Evolutionary conservation across 37 sponge, comb jelly and placozoan species (phyloP), one percentile per base, ranked within the genome.

Genomic region (Theonella swinhoei): DNA sequence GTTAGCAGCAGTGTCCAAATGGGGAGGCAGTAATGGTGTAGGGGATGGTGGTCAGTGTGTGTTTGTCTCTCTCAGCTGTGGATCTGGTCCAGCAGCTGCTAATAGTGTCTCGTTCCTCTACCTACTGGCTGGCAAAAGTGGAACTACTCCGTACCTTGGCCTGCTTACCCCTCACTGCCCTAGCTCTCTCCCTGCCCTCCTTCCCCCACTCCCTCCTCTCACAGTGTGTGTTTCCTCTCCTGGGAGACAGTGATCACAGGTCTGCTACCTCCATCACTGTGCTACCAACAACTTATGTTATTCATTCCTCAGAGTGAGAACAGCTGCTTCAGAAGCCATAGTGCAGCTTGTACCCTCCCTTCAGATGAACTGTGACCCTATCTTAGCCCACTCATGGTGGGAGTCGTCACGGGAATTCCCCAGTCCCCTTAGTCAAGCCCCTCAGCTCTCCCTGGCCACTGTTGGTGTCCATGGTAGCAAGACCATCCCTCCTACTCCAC

Each of bases 51-150:
- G n/a, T n/a, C n/a, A n/a, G n/a, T n/a, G n/a, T n/a, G n/a, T n/a
- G n/a, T n/a, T n/a, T n/a, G n/a, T n/a, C n/a, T 47, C 54, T 14
- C 54, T 47, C 54, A 47, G 54, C 54, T 47, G 54, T 47, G 54
- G 54, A 47, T 7, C 14, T 47, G 54, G 54, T 47, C 11, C 11
- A 47, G 54, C 54, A 7, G 7, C 54, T 47, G 54, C 14, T 47
- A 47, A 14, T 14, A 17, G 54, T 14, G 7, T 7, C 54, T 47
- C 14, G 11, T 47, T 47, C 54, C 54, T 47, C 54, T 7, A 62
- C 87, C 23, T 92, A 92, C 82, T 92, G 92, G 92, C 61, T 87
- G 68, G 74, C 88, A 19, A 92, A 92, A 72, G 88, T 88, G 66
- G 75, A 89, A 42, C 84, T 89, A 29, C 67, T 89, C 4, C 84